Evolutionary conservation across 2,888 invertebrate genomes (phyloP), one percentile per base, ranked within the genome.

Genomic region (Oligia fasciuncula): DNA sequence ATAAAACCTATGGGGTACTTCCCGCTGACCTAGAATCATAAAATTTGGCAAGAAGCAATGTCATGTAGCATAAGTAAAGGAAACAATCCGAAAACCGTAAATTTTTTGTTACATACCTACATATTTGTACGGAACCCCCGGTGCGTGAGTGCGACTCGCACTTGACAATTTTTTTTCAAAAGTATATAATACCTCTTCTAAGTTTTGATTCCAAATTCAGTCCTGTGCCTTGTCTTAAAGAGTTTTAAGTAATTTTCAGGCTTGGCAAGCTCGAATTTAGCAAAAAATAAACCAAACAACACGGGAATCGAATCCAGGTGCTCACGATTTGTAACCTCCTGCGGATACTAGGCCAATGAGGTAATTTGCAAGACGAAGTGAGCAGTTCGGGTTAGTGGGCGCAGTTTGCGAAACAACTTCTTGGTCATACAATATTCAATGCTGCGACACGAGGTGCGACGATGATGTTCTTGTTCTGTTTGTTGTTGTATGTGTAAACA

Each of bases 371-470:
- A 77, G 76, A 84, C 79, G 68, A 35, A 88, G 81, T 71, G 76
- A 81, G 80, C 72, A 72, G 81, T 76, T 85, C 49, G 68, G 68
- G 79, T 69, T 73, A 68, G 60, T 81, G 63, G 60, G 81, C 75
- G 73, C 79, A 72, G 88, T 81, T 79, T 77, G 67, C 67, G 77
- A 73, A 63, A 72, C 70, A 51, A 63, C 76, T 84, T 70, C 76
- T 46, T 73, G 29, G 78, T 84, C 86, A 88, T 87, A 77, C 81
- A 88, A 87, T 88, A 87, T 87, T 87, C 84, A 87, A 63, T 76
- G 67, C 70, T 88, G 84, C 84, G 84, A 84, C 88, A 81, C 69
- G n/a, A 77, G 83, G 73, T 83, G 80, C 46, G 75, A 75, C 70
- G 46, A 78, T 75, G 62, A 87, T 85, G 76, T 67, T 80, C 74